Evolutionary conservation across 2,113 vertebrate genomes (phyloP), one percentile per base, ranked within the genome.

Genomic region (Caranx ignobilis): DNA sequence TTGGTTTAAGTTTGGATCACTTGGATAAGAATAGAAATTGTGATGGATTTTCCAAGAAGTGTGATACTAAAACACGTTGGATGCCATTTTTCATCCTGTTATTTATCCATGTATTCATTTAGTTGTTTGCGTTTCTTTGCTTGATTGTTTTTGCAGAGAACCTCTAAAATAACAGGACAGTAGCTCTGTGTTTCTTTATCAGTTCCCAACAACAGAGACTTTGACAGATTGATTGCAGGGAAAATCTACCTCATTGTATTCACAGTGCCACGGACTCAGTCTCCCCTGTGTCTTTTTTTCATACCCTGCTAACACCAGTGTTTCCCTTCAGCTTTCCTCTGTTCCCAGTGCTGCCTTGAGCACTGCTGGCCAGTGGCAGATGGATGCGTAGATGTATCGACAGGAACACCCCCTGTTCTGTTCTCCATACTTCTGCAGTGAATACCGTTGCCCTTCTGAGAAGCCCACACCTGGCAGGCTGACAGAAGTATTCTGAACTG

Each of bases 401-500:
- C 68, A 83, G 83, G 81, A 88, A 88, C 70, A 55, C 67, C 70
- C 62, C 34, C 62, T 43, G 5, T 8, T 48, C 48, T 78, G 31
- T 68, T 68, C 65, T 43, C 32, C 11, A 18, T 70, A 1, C 77
- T 50, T 52, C 63, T 71, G 52, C 1, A 0, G 66, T 75, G 69
- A 79, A 70, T 41, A 68, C 45, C 59, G 43, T 31, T 21, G 4
- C 21, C 34, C 70, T 55, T 32, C 16, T 6, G 48, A 55, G 67
- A 75, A 86, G 75, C 34, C 21, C n/a, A 4, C 6, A 26, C 10
- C 55, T 90, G 88, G 86, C 79, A 26, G 0, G 3, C 71, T 71
- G 54, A 74, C 81, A 83, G 72, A 85, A 82, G 85, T 82, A 79
- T 80, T 79, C 10, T 84, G 89, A 87, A 91, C 90, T 87, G 81